Evolutionary conservation across 2,888 invertebrate species (phyloP).

Genomic region (Andrena praecox): DNA sequence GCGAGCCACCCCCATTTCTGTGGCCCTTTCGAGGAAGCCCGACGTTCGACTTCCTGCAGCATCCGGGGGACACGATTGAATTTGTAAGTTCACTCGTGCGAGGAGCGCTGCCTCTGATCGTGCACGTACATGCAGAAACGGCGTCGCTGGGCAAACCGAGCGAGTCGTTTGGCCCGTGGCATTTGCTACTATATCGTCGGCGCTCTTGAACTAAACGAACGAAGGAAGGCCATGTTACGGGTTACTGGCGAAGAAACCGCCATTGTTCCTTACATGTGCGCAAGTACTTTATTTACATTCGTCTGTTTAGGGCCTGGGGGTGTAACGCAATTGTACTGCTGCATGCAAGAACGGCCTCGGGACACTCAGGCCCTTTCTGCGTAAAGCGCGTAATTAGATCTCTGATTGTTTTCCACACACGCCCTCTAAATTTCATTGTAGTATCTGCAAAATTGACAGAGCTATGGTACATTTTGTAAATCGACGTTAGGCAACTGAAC

Average conservation of each 20-base stretch:
- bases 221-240: neutral
- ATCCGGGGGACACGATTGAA: conserved; percentile 71
- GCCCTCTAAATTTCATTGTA: too few species aligned
- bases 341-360: too few species aligned
- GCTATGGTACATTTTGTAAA: too few species aligned
- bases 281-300: neutral
- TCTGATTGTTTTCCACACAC: too few species aligned
- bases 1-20: neutral
- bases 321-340: too few species aligned
- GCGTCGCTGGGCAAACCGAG: conserved; percentile 31
- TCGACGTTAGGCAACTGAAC: too few species aligned
- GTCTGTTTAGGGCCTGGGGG: neutral
- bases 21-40: neutral
- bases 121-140: conserved; percentile 17
- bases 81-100: conserved; percentile 75
- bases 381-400: too few species aligned
- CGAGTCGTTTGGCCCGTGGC: conserved; percentile 36
- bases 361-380: too few species aligned
- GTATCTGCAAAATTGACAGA: too few species aligned
- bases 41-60: conserved; percentile 46
- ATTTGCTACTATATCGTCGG: conserved; percentile 12
- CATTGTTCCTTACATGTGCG: neutral
- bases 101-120: conserved; percentile 39
- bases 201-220: conserved; percentile 6
- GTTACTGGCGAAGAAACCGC: neutral